phyloP scores from a whole-genome alignment of 2,797 vertebrate genomes.

The Oryzias sinensis region DNA sequence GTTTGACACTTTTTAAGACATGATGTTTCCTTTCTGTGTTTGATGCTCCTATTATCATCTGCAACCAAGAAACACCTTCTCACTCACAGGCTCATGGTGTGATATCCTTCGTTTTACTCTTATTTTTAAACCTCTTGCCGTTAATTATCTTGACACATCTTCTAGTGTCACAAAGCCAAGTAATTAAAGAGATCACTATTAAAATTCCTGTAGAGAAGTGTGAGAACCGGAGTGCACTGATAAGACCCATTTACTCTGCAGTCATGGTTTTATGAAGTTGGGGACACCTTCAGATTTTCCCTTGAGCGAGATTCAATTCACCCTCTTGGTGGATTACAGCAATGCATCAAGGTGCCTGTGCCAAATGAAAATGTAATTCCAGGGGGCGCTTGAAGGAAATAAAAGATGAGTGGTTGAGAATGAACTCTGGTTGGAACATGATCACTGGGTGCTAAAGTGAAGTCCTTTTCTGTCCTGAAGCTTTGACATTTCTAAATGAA shows the following conservation, averaged over 20 bases:
- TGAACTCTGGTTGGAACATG: conserved; percentile 50
- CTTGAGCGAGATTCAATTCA: conserved; percentile 38
- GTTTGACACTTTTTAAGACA: conserved; percentile 11
- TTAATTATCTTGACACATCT: no score
- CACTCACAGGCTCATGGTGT: conserved; percentile 3
- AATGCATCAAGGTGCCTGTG: conserved; percentile 57
- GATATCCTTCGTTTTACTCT: background rate
- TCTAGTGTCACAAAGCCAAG: background rate
- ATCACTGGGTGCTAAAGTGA: conserved; percentile 43
- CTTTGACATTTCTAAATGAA: conserved; percentile 47
- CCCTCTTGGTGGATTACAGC: conserved; percentile 50
- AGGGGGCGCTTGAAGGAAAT: conserved; percentile 46
- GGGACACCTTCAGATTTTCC: conserved; percentile 28
- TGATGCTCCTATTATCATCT: background rate
- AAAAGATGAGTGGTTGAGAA: conserved; percentile 43
- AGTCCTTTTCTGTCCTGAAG: conserved; percentile 32
- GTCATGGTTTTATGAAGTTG: conserved; percentile 45
- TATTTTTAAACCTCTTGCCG: background rate
- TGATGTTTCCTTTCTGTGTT: background rate
- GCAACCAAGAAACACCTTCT: background rate
- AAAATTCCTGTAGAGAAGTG: conserved; percentile 3
- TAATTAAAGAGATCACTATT: background rate
- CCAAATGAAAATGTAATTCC: conserved; percentile 69
- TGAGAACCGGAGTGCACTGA: conserved; percentile 22
- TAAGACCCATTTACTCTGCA: conserved; percentile 29